A percentile compares a stretch with the other conserved stretches of the same genome.
phyloP scores from a whole-genome alignment of 2,888 invertebrate genomes.

The Leucania comma region DNA sequence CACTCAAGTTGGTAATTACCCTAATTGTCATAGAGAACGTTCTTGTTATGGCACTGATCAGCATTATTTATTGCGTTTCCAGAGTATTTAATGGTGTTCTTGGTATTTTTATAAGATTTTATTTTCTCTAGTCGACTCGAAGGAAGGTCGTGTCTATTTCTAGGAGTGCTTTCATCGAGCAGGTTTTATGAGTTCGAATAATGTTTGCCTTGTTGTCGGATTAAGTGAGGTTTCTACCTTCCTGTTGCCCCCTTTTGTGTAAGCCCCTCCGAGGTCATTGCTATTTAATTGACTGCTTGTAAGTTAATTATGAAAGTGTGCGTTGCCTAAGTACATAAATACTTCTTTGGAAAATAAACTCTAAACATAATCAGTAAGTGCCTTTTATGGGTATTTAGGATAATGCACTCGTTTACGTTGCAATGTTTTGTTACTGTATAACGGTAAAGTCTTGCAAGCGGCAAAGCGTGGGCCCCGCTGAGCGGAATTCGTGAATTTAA shows the following conservation, averaged over 20 bases:
- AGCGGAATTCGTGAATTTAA: conserved; percentile 70
- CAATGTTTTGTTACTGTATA: conserved; percentile 74
- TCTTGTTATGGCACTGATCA: conserved; percentile 33
- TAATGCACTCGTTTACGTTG: conserved; percentile 78
- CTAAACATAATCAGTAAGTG: conserved; percentile 66
- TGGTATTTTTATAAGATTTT: conserved; percentile 16
- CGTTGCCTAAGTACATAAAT: conserved; percentile 42
- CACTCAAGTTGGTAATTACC: conserved; percentile 55
- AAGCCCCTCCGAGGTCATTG: conserved; percentile 5
- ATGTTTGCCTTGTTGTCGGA: conserved; percentile 36
- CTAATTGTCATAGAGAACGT: conserved; percentile 55
- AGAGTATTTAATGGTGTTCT: conserved; percentile 12
- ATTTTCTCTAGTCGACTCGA: conserved; percentile 5
- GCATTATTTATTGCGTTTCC: conserved; percentile 29
- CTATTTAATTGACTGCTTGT: conserved; percentile 2
- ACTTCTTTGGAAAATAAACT: conserved; percentile 68
- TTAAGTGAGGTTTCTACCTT: conserved; percentile 25
- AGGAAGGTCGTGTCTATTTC: conserved; percentile 8
- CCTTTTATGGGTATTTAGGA: conserved; percentile 78
- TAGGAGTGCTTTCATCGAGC: conserved; percentile 28
- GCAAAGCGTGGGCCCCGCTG: conserved; percentile 66
- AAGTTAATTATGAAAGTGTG: neutral
- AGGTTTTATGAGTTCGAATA: conserved; percentile 22
- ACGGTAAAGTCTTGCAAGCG: conserved; percentile 69
- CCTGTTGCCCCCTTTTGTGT: conserved; percentile 27